These are phyloP conservation scores for Apamea sordens DNA, from an alignment of 2,888 invertebrate genomes.

Conservation along the genomic window DNA sequence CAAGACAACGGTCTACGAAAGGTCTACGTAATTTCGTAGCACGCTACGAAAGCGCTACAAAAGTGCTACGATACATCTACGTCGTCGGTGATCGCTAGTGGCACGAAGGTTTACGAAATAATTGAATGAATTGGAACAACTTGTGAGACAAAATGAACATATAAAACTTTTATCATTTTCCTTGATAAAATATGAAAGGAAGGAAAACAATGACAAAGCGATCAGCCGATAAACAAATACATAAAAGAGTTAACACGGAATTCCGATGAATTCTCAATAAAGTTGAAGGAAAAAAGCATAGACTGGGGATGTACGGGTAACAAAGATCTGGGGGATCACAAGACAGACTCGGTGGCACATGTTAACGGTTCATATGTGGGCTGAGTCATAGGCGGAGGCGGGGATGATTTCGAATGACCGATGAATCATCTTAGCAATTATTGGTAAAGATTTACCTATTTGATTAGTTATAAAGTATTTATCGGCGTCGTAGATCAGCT, in stretches of 20 bases:
- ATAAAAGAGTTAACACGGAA: constrained; percentile 74
- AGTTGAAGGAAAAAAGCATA: constrained; percentile 80
- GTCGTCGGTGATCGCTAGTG: constrained; percentile 37
- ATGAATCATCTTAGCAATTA: not conserved
- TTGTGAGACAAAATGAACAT: constrained; percentile 29
- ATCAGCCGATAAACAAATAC: constrained; percentile 69
- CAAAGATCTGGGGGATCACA: constrained; percentile 82
- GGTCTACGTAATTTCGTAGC: constrained; percentile 63
- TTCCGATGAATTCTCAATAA: constrained; percentile 77
- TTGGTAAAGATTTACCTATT: not conserved
- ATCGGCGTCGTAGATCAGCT: not conserved
- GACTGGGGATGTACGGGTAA: constrained; percentile 80
- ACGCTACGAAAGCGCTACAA: constrained; percentile 61
- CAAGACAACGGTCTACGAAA: constrained; percentile 51
- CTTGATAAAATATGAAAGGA: constrained; percentile 35
- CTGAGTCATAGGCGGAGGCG: constrained; percentile 62
- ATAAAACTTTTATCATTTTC: constrained; percentile 53
- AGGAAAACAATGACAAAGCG: constrained; percentile 61
- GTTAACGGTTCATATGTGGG: constrained; percentile 70
- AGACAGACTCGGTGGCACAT: constrained; percentile 75
- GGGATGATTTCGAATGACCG: not conserved
- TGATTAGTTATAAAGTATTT: not conserved
- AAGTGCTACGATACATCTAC: constrained; percentile 60
- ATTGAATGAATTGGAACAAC: constrained; percentile 57
- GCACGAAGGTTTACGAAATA: constrained; percentile 50